Base-by-base conservation (phyloP, 2,113 vertebrate genomes). In the Toxotes chatareus region DNA sequence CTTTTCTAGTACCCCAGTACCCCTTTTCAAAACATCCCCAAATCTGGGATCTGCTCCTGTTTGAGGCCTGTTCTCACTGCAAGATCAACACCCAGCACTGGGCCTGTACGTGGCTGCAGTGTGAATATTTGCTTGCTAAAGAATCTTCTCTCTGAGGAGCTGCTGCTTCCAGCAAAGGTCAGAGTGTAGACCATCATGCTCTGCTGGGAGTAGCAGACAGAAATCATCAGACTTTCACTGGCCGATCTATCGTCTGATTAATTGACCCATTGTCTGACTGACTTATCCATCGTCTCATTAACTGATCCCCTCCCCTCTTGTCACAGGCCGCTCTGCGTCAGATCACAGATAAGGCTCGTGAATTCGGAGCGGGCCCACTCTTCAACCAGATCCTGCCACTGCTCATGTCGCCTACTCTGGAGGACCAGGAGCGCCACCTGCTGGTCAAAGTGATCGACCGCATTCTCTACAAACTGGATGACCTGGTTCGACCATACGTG, bases 391-490 rank as follows among this genome's bases (percentile, higher is more conserved):
- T 99, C 84, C 95, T 99, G 75, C 98, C 98, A 1, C 85, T 99
- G 16, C 94, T 99, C 79, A 99, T 99, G 98, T 99, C 98, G 1
- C 98, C 98, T 70, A 99, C 98, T 0, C 96, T 99, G 59, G 98
- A 99, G 92, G 98, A 99, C 93, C 98, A 99, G 86, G 98, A 99
- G 79, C 97, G 98, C 65, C 98, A 99, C 86, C 95, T 99, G 77
- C 96, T 99, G 89, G 98, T 99, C 14, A 99, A 99, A 95, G 98
- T 99, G 88, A 99, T 99, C 0, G 98, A 99, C 89, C 96, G 98
- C 87, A 99, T 99, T 87, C 95, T 99, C 2, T 99, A 99, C 94
- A 99, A 99, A 76, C 92, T 99, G 86, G 98, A 99, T 79, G 98
- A 99, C 84, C 93, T 99, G 93, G 98, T 99, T 74, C 96, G 98